Evolutionary conservation across 2,888 invertebrate species (phyloP), one percentile per base, ranked within the genome.

Genomic region (Acrobasis consociella): DNA sequence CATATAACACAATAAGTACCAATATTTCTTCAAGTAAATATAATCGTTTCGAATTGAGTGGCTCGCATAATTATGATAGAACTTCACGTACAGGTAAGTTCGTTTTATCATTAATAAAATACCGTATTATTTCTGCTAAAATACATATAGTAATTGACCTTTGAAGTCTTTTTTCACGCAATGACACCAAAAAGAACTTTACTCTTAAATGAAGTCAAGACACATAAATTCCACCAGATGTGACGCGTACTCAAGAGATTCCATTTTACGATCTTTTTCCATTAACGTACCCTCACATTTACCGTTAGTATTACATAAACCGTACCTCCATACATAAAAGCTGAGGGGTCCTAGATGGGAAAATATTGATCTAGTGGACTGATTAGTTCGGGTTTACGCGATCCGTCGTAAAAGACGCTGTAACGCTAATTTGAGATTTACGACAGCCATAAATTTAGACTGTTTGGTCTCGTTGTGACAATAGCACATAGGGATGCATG

Each of bases 401-500:
- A 71, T 68, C 65, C 51, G 66, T 70, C 74, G 72, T 82, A 82
- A 81, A 80, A 77, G 63, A 62, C 67, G 68, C 75, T 77, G 73
- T 77, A 77, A 72, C 74, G 71, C 78, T 78, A 82, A 81, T 82
- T 79, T 74, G 74, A 75, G 74, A 80, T 82, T 82, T 82, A 82
- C 73, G 78, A 73, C 22, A 65, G 65, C 73, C 75, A 72, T 82
- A 80, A 78, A 81, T 80, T 73, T 74, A 64, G 65, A 66, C 64
- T 77, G 75, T 80, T 78, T 76, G 70, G 67, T 65, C 64, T 15
- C 55, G 37, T 55, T 55, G 62, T 55, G 55, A 62, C 62, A 62
- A 62, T 60, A 15, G 58, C 17, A 58, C 31, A 11, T 49, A 38
- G 38, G 38, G 50, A 60, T 50, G 37, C 7, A 49, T 37, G 38